phyloP scores from a whole-genome alignment of 2,113 vertebrate species.

The Gallinago paraguaiae region DNA sequence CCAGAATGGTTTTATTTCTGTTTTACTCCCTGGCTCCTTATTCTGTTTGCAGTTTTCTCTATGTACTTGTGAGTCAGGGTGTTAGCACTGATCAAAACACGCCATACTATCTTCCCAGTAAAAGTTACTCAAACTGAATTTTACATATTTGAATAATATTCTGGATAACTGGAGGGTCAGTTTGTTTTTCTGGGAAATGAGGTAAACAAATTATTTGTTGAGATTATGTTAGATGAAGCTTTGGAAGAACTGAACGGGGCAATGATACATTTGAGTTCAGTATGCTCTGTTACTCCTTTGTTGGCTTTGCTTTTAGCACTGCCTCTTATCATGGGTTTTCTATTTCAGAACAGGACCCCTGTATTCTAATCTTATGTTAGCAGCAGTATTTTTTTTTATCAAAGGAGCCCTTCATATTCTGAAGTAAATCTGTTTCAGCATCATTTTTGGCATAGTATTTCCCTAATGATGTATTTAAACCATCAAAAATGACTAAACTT shows the following conservation, averaged over 20 bases:
- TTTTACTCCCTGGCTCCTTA: background rate
- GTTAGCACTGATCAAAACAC: background rate
- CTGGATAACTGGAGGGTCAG: background rate
- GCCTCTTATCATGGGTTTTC: background rate
- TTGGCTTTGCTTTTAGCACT: background rate
- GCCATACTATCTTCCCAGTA: background rate
- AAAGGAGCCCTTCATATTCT: constrained; percentile 18
- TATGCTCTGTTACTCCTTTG: background rate
- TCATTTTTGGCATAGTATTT: background rate
- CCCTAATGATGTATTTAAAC: background rate
- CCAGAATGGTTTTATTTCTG: background rate
- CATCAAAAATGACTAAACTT: background rate
- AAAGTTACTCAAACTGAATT: background rate
- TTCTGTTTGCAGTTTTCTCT: background rate
- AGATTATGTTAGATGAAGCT: background rate
- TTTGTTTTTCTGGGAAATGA: background rate
- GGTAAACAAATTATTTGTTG: background rate
- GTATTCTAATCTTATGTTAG: background rate
- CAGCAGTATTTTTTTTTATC: constrained; percentile 4
- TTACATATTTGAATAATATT: background rate
- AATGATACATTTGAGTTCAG: background rate
- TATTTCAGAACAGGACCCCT: constrained; percentile 12
- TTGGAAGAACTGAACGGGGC: background rate
- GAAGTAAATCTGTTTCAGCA: background rate
- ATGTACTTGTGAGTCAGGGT: background rate